Conservation (phyloP, 2,888 invertebrate species). For the Halocaridina rubra region DNA sequence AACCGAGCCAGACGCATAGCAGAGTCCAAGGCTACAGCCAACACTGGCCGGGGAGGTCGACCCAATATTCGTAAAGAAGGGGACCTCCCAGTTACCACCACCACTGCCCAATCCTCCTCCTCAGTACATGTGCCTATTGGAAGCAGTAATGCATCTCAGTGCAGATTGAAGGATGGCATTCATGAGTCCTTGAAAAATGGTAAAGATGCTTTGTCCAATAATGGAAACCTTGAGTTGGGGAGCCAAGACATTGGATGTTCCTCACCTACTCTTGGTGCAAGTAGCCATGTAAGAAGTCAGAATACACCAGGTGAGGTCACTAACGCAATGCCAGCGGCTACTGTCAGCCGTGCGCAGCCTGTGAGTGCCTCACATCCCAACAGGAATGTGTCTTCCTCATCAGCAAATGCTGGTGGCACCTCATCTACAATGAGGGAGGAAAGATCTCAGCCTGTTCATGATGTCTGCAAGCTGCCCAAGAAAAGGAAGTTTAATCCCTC, state of each 20-base stretch:
- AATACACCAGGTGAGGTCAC: not conserved
- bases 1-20: slow-evolving; percentile 51
- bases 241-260: slow-evolving; percentile 1
- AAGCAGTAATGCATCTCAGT: not conserved
- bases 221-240: not conserved
- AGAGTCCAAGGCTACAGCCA: slow-evolving; percentile 44
- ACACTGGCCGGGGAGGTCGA: slow-evolving; percentile 33
- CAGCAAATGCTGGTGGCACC: not conserved
- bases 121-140: slow-evolving; percentile 13
- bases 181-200: slow-evolving; percentile 26
- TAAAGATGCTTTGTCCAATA: not conserved
- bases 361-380: slow-evolving; percentile 10
- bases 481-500: slow-evolving; percentile 89
- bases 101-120: slow-evolving; percentile 1
- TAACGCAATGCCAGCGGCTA: slow-evolving; percentile 43
- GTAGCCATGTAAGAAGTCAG: slow-evolving; percentile 14
- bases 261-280: slow-evolving; percentile 4
- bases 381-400: not conserved
- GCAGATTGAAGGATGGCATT: not conserved
- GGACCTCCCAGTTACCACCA: slow-evolving; percentile 10
- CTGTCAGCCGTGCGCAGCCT: slow-evolving; percentile 20
- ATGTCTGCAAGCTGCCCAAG: slow-evolving; percentile 84
- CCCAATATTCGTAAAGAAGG: slow-evolving; percentile 37
- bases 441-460: slow-evolving; percentile 51
- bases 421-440: slow-evolving; percentile 31